Percentiles rank a stretch among this genome's conserved stretches.
Conservation (phyloP, 2,888 invertebrate genomes). For the Trisateles emortualis region DNA sequence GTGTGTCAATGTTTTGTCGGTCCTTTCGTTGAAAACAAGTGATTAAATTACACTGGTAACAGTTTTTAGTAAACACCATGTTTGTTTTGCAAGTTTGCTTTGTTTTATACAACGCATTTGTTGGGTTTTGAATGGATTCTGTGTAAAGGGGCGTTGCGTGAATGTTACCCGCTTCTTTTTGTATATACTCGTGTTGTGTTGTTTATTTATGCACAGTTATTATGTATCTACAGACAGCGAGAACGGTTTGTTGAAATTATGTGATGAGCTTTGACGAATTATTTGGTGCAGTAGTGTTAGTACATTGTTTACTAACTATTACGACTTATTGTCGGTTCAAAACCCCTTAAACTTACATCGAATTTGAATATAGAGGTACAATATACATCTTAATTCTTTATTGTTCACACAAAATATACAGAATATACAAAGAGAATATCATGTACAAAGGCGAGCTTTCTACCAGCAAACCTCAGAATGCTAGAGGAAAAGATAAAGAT, state of each 20-base stretch:
- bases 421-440: too few relatives aligned
- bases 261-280: background rate
- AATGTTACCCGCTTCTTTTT: constrained; percentile 7
- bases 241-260: background rate
- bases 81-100: constrained; percentile 7
- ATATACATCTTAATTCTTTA: too few relatives aligned
- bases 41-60: constrained; percentile 8
- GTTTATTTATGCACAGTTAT: background rate
- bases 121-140: constrained; percentile 3
- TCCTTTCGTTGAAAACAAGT: constrained; percentile 6
- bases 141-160: constrained; percentile 6
- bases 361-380: too few relatives aligned
- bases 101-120: constrained; percentile 1
- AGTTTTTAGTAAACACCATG: constrained; percentile 2
- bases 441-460: too few relatives aligned
- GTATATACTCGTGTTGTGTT: background rate
- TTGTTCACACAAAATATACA: too few relatives aligned
- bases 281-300: too few relatives aligned
- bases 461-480: too few relatives aligned
- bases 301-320: too few relatives aligned
- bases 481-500: too few relatives aligned
- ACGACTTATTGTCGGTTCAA: too few relatives aligned
- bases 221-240: background rate
- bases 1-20: constrained; percentile 6
- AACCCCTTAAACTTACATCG: too few relatives aligned